Base-by-base conservation (phyloP, 1,140 invertebrate genomes). In the Adoxophyes honmai region DNA sequence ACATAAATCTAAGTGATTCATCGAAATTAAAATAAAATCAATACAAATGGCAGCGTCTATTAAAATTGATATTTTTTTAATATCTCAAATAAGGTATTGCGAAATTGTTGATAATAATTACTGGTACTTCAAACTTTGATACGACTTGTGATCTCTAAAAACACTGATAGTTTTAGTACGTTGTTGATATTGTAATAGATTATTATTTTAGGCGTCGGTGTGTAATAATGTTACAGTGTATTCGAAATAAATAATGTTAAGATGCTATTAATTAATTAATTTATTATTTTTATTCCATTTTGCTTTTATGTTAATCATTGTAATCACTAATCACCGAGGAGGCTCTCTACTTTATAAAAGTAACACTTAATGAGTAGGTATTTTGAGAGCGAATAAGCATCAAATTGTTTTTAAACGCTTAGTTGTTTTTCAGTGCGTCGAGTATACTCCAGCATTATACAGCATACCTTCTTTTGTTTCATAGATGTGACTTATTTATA, bases 71-170 rank as follows among this genome's bases (percentile, higher is more conserved):
- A 48, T 33, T 11, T 48, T 48, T 48, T 48, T 21, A 28, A 48
- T 48, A 28, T 48, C n/a, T 21, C 21, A 21, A 48, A 4, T 14
- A 13, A 48, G 42, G 42, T 48, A 48, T 33, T 48, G 21, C 11
- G 44, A 57, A 57, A 33, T 53, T 56, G 53, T 59, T 57, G 57
- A 64, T 64, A 59, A 37, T 64, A 53, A 48, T 44, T 42, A 38
- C 14, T 36, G 53, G 21, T 53, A 55, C 9, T 39, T 16, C 54
- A 64, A 52, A 57, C 62, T 64, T 64, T 60, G 62, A 68, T 73
- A 70, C 60, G 57, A 58, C 66, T 68, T 69, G 69, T 75, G 75
- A 80, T 80, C 77, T 80, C 77, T 69, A 58, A 66, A 68, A 71
- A 52, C 34, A 52, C 28, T 52, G 42, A 48, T 48, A 48, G 42